Percentiles rank a stretch among this genome's conserved stretches.
phyloP scores from a whole-genome alignment of 2,888 invertebrate genomes.

The Bedellia somnulentella region DNA sequence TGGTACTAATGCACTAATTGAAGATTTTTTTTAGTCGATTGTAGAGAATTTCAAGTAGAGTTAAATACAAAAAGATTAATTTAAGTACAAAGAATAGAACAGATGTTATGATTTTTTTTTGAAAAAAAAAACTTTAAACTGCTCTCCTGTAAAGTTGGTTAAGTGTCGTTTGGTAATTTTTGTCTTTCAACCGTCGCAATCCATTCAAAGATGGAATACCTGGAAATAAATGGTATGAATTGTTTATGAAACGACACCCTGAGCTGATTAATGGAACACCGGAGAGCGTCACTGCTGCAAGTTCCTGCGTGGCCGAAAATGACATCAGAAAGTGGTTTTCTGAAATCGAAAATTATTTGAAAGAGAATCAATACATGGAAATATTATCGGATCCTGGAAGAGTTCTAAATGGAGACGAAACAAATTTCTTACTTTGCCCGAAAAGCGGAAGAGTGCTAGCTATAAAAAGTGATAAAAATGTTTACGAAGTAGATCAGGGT shows the following conservation, averaged over 20 bases:
- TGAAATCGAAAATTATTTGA: conserved; percentile 10
- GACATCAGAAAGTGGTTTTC: conserved; percentile 16
- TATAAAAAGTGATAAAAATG: conserved; percentile 16
- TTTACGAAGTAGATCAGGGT: conserved; percentile 25
- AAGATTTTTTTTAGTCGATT: too few relatives aligned
- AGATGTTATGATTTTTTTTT: too few relatives aligned
- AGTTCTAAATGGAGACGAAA: conserved; percentile 19
- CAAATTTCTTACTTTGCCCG: conserved; percentile 15
- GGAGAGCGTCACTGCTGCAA: conserved; percentile 16
- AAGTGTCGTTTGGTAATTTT: too few relatives aligned
- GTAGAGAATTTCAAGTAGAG: too few relatives aligned
- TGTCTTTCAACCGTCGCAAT: too few relatives aligned
- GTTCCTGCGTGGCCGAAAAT: conserved; percentile 13
- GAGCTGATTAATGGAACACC: conserved; percentile 12
- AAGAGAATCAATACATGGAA: conserved; percentile 11
- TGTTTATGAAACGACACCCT: conserved; percentile 14
- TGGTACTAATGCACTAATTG: too few relatives aligned
- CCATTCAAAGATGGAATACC: conserved; percentile 1
- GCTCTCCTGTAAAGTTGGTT: too few relatives aligned
- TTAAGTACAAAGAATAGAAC: too few relatives aligned
- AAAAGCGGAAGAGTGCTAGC: conserved; percentile 15
- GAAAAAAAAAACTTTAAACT: too few relatives aligned
- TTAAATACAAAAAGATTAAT: too few relatives aligned
- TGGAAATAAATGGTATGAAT: conserved; percentile 14
- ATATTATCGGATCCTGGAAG: conserved; percentile 14